A percentile compares a stretch with the other conserved stretches of the same genome.
phyloP scores from a whole-genome alignment of 1,140 invertebrate genomes.

The Drosophila albomicans region DNA sequence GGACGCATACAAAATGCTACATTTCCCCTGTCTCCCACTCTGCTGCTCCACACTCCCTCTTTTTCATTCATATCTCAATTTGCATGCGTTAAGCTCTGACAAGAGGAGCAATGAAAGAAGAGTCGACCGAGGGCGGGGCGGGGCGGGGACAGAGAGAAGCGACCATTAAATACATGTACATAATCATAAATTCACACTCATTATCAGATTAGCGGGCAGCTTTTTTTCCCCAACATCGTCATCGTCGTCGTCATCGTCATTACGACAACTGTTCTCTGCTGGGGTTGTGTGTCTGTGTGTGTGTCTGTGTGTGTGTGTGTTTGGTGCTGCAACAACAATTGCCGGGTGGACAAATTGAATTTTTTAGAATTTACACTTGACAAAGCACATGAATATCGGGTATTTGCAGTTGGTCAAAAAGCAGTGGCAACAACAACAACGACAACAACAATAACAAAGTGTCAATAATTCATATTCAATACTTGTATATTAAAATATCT shows the following conservation, averaged over 20 bases:
- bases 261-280: too few relatives aligned
- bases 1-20: conserved; percentile 56
- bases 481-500: too few relatives aligned
- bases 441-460: background rate
- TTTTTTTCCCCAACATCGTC: background rate
- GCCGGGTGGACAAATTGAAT: conserved; percentile 63
- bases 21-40: background rate
- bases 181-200: conserved; percentile 81
- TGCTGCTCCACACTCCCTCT: background rate
- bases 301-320: too few relatives aligned
- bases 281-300: too few relatives aligned
- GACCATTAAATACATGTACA: conserved; percentile 77
- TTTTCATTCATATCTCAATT: conserved; percentile 61
- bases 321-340: conserved; percentile 21
- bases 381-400: too few relatives aligned
- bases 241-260: too few relatives aligned
- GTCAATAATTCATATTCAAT: background rate
- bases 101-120: background rate
- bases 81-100: conserved; percentile 68
- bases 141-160: background rate
- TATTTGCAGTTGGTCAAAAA: too few relatives aligned
- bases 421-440: background rate
- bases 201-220: conserved; percentile 75
- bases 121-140: background rate
- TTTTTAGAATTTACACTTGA: conserved; percentile 51